phyloP scores from a whole-genome alignment of 2,113 vertebrate species.

The Pardalotus punctatus region DNA sequence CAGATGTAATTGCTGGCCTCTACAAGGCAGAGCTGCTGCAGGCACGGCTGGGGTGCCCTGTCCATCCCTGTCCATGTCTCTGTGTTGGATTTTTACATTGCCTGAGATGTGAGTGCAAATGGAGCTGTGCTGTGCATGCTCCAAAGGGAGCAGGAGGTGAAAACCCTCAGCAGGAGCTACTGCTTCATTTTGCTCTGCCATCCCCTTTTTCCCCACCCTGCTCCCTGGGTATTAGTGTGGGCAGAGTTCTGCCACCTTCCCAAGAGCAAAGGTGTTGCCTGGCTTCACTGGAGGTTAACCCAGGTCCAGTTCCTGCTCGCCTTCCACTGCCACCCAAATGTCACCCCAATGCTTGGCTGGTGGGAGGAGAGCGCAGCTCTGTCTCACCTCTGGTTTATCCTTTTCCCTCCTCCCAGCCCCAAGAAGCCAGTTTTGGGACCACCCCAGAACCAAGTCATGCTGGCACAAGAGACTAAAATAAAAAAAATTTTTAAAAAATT shows the following conservation, averaged over 20 bases:
- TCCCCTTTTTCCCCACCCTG: not conserved
- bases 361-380: not conserved
- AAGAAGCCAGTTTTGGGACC: not conserved
- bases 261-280: not conserved
- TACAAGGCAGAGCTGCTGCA: not conserved
- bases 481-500: not conserved
- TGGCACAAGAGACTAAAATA: not conserved
- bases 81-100: not conserved
- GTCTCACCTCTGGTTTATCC: not conserved
- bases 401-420: not conserved
- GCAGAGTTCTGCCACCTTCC: not conserved
- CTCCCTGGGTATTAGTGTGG: not conserved
- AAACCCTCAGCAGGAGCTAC: not conserved
- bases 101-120: not conserved
- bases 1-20: not conserved
- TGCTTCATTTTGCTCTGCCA: not conserved
- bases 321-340: fast-evolving
- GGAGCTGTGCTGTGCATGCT: not conserved
- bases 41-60: not conserved
- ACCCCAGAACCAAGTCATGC: not conserved
- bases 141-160: not conserved
- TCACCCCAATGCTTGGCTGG: fast-evolving
- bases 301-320: not conserved
- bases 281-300: not conserved
- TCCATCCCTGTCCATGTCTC: fast-evolving